Evolutionary conservation across 2,888 invertebrate species (phyloP).

Genomic region (Amphiduros pacificus): DNA sequence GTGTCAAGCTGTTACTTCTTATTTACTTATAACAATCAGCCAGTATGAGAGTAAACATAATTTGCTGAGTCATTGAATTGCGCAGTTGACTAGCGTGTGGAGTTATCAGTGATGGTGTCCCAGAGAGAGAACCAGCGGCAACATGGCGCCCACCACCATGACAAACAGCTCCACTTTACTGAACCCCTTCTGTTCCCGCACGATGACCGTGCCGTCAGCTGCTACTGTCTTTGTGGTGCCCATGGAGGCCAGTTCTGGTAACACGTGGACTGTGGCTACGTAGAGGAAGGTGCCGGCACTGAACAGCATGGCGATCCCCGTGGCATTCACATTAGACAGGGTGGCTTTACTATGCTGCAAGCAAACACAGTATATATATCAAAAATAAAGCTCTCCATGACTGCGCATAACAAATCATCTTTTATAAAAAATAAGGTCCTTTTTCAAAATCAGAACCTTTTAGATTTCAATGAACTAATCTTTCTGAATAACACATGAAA

Average conservation of each 20-base stretch:
- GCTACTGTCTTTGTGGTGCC: conserved; percentile 40
- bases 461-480: too few species aligned
- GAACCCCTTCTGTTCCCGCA: conserved; percentile 62
- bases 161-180: conserved; percentile 78
- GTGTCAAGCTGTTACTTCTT: too few species aligned
- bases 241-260: conserved; percentile 77
- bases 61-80: too few species aligned
- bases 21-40: too few species aligned
- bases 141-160: conserved; percentile 82
- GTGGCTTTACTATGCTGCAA: conserved; percentile 87
- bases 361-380: conserved; percentile 30
- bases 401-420: too few species aligned
- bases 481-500: too few species aligned
- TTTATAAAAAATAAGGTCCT: too few species aligned
- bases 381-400: too few species aligned
- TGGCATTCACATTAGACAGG: conserved; percentile 84
- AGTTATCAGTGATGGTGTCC: conserved; percentile 70
- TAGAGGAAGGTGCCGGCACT: conserved; percentile 98
- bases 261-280: conserved; percentile 96
- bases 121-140: conserved; percentile 86
- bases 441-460: too few species aligned
- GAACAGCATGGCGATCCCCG: conserved; percentile 97
- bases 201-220: conserved; percentile 48
- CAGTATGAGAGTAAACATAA: too few species aligned
- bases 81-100: too few species aligned